Conservation (phyloP, 2,888 invertebrate genomes). For the Branchellion lobata region DNA sequence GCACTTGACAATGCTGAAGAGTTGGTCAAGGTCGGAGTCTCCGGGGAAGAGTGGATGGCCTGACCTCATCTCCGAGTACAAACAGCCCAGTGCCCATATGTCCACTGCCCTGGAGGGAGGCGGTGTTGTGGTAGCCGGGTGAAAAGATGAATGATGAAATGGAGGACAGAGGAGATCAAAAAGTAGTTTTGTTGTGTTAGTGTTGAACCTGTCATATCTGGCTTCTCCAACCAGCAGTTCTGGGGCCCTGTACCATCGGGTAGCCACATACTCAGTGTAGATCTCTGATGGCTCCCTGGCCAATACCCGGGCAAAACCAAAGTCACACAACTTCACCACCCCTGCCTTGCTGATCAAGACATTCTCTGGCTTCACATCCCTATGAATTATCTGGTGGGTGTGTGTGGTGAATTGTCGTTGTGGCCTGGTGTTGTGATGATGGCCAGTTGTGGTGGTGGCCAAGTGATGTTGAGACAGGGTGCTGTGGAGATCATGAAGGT, state of each 20-base stretch:
- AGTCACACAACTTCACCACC: conserved; percentile 85
- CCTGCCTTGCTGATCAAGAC: conserved; percentile 75
- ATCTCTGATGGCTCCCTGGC: conserved; percentile 72
- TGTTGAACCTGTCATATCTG: conserved; percentile 69
- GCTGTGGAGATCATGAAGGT: no score
- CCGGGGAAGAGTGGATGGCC: conserved; percentile 42
- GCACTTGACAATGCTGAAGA: conserved; percentile 43
- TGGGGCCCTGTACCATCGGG: conserved; percentile 84
- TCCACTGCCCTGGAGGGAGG: conserved; percentile 40
- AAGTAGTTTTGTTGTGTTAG: no score
- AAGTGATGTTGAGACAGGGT: no score
- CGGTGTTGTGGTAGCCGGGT: no score
- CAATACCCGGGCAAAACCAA: conserved; percentile 75
- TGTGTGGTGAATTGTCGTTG: neutral
- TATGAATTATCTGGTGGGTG: conserved; percentile 70
- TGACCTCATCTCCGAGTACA: conserved; percentile 31
- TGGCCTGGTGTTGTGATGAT: neutral
- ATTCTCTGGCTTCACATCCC: conserved; percentile 87
- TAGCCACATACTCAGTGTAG: conserved; percentile 84
- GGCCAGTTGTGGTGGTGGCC: no score
- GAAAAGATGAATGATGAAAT: no score
- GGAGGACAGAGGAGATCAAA: no score
- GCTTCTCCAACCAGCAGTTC: conserved; percentile 79
- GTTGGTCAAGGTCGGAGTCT: conserved; percentile 40
- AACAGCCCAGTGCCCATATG: conserved; percentile 41